phyloP scores from a whole-genome alignment of 2,113 vertebrate species.

The Rhinolophus ferrumequinum region DNA sequence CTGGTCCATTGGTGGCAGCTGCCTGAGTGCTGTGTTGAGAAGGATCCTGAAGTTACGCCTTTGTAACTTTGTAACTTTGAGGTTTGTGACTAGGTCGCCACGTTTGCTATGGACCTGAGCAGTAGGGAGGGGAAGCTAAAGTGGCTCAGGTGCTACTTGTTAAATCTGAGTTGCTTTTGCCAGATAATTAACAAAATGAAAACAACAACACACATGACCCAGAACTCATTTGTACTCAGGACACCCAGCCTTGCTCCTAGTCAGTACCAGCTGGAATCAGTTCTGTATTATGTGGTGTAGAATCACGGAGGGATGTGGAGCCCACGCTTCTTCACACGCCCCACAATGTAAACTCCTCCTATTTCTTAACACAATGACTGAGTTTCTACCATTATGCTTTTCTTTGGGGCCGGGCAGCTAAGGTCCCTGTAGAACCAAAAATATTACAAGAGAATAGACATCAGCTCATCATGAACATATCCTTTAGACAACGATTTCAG shows the following conservation, averaged over 20 bases:
- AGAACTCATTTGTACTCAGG: neutral
- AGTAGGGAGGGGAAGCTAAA: neutral
- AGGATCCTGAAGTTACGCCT: neutral
- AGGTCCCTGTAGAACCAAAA: neutral
- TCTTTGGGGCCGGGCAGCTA: neutral
- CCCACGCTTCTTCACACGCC: neutral
- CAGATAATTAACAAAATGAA: slow-evolving; percentile 63
- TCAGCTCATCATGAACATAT: neutral
- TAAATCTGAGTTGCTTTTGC: slow-evolving; percentile 35
- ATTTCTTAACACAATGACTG: neutral
- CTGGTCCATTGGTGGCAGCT: neutral
- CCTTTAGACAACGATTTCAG: neutral
- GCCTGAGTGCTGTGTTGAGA: neutral
- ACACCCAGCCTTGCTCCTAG: neutral
- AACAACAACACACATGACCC: slow-evolving; percentile 65
- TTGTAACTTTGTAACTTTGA: no score
- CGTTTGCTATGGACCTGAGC: neutral
- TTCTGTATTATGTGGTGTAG: neutral
- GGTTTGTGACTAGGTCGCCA: neutral
- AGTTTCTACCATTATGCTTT: neutral
- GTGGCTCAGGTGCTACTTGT: slow-evolving; percentile 37
- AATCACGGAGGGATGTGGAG: neutral
- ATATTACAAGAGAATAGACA: neutral
- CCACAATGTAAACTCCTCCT: neutral
- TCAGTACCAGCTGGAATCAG: neutral